phyloP scores from a whole-genome alignment of 2,888 invertebrate genomes.

The Amphiduros pacificus region DNA sequence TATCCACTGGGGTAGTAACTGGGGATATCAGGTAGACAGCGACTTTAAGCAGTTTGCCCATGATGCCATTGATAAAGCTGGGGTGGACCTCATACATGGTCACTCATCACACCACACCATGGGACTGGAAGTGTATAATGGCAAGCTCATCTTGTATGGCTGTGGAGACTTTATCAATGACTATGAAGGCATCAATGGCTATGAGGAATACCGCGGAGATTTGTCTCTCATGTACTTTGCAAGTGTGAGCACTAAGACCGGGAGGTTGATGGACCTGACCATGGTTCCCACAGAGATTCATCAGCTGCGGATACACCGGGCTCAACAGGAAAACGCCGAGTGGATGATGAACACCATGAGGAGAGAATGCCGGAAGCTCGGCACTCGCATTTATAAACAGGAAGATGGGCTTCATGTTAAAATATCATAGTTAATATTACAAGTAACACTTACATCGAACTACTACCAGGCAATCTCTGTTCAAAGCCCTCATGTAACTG shows the following conservation, averaged over 20 bases:
- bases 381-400: neutral
- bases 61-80: constrained; percentile 26
- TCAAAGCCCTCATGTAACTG: too few relatives aligned
- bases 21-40: constrained; percentile 29
- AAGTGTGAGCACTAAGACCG: constrained; percentile 8
- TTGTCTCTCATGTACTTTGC: constrained; percentile 26
- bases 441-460: too few relatives aligned
- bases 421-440: too few relatives aligned
- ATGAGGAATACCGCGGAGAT: constrained; percentile 24
- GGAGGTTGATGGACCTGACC: constrained; percentile 8
- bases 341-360: constrained; percentile 21
- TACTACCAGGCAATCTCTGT: too few relatives aligned
- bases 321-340: constrained; percentile 6
- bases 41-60: constrained; percentile 23
- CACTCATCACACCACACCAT: constrained; percentile 34
- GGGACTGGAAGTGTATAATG: constrained; percentile 33
- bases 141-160: constrained; percentile 33
- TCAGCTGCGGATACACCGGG: constrained; percentile 13
- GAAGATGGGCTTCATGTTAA: neutral
- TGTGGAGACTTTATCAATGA: constrained; percentile 34
- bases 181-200: constrained; percentile 31
- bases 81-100: constrained; percentile 31
- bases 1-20: constrained; percentile 35
- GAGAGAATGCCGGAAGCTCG: constrained; percentile 21
- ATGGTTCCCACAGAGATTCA: constrained; percentile 25